phyloP scores from a whole-genome alignment of 1,140 invertebrate genomes.

The Drosophila biarmipes region DNA sequence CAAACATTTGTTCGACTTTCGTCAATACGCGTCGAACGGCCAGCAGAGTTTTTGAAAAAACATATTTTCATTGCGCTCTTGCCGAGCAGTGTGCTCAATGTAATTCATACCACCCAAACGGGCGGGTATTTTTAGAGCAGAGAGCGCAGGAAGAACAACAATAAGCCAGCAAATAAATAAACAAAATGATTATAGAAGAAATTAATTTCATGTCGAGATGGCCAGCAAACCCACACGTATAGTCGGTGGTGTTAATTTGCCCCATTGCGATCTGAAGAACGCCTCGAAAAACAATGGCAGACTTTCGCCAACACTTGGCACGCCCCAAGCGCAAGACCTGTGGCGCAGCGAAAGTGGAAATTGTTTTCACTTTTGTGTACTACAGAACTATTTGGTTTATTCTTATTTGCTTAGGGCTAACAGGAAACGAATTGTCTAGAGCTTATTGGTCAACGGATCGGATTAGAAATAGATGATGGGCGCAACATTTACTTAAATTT shows the following conservation, averaged over 20 bases:
- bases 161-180: constrained; percentile 60
- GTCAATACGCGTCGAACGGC: constrained; percentile 72
- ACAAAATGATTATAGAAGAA: constrained; percentile 78
- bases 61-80: constrained; percentile 62
- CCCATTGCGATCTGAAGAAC: constrained; percentile 18
- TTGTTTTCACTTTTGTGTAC: constrained; percentile 58
- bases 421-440: constrained; percentile 31
- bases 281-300: constrained; percentile 31
- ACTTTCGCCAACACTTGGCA: constrained; percentile 50
- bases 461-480: constrained; percentile 22
- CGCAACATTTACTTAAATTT: constrained; percentile 51
- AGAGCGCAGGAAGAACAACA: constrained; percentile 41
- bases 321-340: constrained; percentile 14
- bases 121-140: constrained; percentile 69
- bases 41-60: constrained; percentile 55
- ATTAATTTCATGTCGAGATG: constrained; percentile 69
- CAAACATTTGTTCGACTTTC: constrained; percentile 72
- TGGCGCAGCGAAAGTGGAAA: constrained; percentile 65
- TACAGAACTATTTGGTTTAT: constrained; percentile 43
- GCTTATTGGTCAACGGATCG: constrained; percentile 50
- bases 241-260: constrained; percentile 62
- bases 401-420: constrained; percentile 55
- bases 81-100: constrained; percentile 62
- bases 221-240: constrained; percentile 27
- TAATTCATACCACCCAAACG: constrained; percentile 72